phyloP scores from a whole-genome alignment of 2,113 vertebrate species.

The Scophthalmus maximus region DNA sequence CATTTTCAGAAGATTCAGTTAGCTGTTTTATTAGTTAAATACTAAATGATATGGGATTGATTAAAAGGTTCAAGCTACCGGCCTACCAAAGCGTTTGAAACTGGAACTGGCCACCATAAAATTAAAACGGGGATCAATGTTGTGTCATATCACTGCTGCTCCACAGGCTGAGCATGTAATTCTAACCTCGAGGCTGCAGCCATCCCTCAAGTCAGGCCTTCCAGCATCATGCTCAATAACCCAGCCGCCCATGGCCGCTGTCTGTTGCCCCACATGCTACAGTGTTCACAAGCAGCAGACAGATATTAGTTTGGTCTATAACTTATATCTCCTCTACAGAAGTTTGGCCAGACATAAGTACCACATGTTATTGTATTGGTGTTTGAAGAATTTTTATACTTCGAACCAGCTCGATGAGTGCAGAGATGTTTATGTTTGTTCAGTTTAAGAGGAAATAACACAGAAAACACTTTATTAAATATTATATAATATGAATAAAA shows the following conservation, averaged over 20 bases:
- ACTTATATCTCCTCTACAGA: slow-evolving; percentile 1
- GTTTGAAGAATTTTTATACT: too few species aligned
- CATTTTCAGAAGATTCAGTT: slow-evolving; percentile 43
- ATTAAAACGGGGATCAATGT: slow-evolving; percentile 83
- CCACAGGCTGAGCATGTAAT: slow-evolving; percentile 72
- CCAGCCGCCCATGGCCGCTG: slow-evolving; percentile 65
- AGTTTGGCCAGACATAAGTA: neutral
- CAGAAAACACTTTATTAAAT: too few species aligned
- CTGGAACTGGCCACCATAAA: slow-evolving; percentile 83
- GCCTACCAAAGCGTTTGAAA: slow-evolving; percentile 71
- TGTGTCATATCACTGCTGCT: slow-evolving; percentile 78
- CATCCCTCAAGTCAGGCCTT: slow-evolving; percentile 69
- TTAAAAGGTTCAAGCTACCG: slow-evolving; percentile 69
- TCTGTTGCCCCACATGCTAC: slow-evolving; percentile 45
- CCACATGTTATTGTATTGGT: neutral
- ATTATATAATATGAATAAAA: too few species aligned
- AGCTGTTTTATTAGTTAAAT: slow-evolving; percentile 70
- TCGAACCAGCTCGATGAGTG: too few species aligned
- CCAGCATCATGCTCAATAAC: slow-evolving; percentile 71
- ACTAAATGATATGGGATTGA: slow-evolving; percentile 75
- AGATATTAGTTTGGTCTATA: neutral
- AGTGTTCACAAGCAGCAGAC: slow-evolving; percentile 36
- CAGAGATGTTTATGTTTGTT: neutral
- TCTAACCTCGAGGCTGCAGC: slow-evolving; percentile 72
- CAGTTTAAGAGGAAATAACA: too few species aligned